phyloP scores from a whole-genome alignment of 2,113 vertebrate genomes.

The Pelecanoides urinatrix region DNA sequence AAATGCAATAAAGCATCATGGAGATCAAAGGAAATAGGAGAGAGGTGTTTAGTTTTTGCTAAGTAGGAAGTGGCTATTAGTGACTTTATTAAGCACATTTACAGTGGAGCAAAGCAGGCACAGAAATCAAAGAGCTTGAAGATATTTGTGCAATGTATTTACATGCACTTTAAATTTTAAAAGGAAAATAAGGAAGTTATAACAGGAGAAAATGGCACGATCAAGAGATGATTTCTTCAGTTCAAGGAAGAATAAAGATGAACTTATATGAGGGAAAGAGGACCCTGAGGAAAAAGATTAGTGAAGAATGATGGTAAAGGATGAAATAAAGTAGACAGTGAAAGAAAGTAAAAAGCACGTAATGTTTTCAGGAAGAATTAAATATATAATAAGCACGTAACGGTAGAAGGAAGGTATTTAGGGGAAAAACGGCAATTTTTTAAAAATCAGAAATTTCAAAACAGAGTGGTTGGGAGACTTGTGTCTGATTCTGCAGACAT shows the following conservation, averaged over 20 bases:
- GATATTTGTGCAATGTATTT: not conserved
- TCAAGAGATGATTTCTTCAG: not conserved
- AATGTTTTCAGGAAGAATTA: not conserved
- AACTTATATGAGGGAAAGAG: not conserved
- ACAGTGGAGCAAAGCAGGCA: not conserved
- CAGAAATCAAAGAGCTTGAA: not conserved
- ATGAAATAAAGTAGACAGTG: not conserved
- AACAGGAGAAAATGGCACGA: not conserved
- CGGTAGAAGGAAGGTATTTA: not conserved
- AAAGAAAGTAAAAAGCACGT: not conserved
- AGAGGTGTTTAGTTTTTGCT: not conserved
- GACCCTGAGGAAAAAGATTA: not conserved
- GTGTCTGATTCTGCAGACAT: not conserved
- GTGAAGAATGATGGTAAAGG: not conserved
- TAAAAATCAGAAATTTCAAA: not conserved
- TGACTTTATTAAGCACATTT: not conserved
- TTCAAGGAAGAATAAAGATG: conserved; percentile 18
- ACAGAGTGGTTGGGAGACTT: not conserved
- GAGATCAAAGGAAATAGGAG: not conserved
- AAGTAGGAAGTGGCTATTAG: not conserved
- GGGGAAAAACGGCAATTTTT: not conserved
- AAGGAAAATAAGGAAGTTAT: not conserved
- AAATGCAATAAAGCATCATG: not conserved
- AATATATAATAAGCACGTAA: not conserved
- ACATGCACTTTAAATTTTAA: not conserved